Evolutionary conservation across 1,140 invertebrate genomes (phyloP).

Genomic region (Trichonephila clavipes): DNA sequence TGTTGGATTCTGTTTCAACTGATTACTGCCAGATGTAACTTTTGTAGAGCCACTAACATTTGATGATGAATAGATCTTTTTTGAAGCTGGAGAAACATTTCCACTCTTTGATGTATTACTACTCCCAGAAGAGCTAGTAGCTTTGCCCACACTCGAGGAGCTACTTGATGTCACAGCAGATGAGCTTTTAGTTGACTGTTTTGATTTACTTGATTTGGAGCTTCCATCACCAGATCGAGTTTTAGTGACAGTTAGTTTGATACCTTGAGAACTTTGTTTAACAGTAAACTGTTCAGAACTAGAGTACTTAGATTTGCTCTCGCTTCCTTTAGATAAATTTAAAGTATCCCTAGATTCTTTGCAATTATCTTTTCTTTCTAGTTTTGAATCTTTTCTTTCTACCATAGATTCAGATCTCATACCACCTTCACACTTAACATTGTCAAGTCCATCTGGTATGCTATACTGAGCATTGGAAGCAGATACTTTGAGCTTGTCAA

Average conservation of each 20-base stretch:
- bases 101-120: constrained; percentile 57
- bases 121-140: constrained; percentile 47
- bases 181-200: constrained; percentile 70
- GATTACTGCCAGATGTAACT: constrained; percentile 31
- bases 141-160: constrained; percentile 55
- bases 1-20: constrained; percentile 47
- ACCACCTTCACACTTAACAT: constrained; percentile 58
- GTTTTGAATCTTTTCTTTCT: constrained; percentile 74
- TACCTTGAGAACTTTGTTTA: constrained; percentile 76
- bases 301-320: constrained; percentile 76
- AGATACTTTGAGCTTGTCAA: constrained; percentile 86
- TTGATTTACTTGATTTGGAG: constrained; percentile 73
- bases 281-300: constrained; percentile 78
- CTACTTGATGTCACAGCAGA: constrained; percentile 66
- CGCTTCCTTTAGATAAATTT: constrained; percentile 71
- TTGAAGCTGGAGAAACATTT: constrained; percentile 59
- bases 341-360: constrained; percentile 66
- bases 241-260: constrained; percentile 78
- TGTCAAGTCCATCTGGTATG: constrained; percentile 63
- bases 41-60: constrained; percentile 33
- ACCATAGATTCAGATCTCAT: constrained; percentile 29
- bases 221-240: constrained; percentile 75
- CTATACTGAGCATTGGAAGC: constrained; percentile 74
- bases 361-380: constrained; percentile 70
- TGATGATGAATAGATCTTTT: constrained; percentile 51